phyloP scores from a whole-genome alignment of 2,797 vertebrate genomes.

The Pelochelys cantorii region DNA sequence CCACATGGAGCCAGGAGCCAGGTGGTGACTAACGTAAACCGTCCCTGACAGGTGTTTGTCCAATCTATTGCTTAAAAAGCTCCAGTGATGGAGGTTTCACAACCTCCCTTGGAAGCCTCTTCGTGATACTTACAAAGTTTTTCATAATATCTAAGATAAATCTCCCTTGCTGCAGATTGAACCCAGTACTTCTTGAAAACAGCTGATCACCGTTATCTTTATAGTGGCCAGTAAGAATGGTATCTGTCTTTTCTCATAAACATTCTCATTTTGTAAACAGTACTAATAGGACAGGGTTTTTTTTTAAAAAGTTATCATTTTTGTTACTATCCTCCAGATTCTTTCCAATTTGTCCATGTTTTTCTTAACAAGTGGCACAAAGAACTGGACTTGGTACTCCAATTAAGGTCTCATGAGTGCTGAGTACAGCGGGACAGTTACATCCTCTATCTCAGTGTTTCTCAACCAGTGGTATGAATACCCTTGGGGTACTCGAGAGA shows the following conservation, averaged over 20 bases:
- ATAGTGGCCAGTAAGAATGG: no score
- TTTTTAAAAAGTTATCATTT: background rate
- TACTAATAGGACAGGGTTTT: background rate
- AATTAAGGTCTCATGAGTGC: background rate
- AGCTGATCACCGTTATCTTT: no score
- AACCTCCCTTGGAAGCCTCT: background rate
- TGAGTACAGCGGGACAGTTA: background rate
- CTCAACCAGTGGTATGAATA: no score
- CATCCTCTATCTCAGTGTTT: no score
- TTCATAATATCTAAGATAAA: no score
- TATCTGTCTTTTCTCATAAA: background rate
- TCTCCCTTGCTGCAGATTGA: no score
- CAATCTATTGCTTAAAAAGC: background rate
- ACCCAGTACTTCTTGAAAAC: no score
- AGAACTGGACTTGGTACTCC: background rate
- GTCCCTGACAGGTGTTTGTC: background rate
- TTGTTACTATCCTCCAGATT: background rate
- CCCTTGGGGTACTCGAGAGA: no score
- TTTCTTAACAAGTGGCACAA: background rate
- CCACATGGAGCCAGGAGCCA: no score
- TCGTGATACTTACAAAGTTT: background rate
- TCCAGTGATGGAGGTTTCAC: background rate
- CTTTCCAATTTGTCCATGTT: background rate
- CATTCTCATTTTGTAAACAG: background rate
- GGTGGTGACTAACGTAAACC: background rate